Evolutionary conservation across 2,888 invertebrate genomes (phyloP).

Genomic region (Trilocha varians): DNA sequence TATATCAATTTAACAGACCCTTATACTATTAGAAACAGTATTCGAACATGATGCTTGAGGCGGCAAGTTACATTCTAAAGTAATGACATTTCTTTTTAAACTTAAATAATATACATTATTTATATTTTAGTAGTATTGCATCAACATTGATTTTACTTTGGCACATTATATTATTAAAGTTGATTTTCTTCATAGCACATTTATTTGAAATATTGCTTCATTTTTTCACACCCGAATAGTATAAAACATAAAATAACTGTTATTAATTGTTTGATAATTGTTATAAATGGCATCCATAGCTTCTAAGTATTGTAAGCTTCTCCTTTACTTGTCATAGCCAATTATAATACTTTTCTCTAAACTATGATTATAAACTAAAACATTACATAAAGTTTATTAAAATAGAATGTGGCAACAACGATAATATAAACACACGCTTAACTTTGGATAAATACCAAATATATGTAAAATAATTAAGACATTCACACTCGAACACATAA

Average conservation of each 20-base stretch:
- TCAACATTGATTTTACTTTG: constrained; percentile 48
- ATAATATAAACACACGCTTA: constrained; percentile 65
- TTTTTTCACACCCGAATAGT: neutral
- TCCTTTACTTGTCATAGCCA: constrained; percentile 37
- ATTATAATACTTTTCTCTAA: constrained; percentile 34
- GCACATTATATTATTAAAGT: constrained; percentile 26
- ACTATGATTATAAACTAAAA: constrained; percentile 35
- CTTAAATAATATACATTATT: constrained; percentile 21
- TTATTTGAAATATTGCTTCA: neutral
- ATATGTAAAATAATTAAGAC: constrained; percentile 57
- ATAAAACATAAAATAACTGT: neutral
- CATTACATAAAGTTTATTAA: constrained; percentile 51
- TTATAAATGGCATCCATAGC: constrained; percentile 10
- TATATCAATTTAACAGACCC: neutral
- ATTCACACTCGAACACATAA: constrained; percentile 68
- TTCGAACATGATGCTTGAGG: neutral
- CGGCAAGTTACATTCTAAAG: constrained; percentile 13
- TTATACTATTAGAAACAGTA: constrained; percentile 8
- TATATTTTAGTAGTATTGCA: constrained; percentile 40
- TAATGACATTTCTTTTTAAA: constrained; percentile 7
- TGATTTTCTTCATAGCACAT: neutral
- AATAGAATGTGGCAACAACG: constrained; percentile 65
- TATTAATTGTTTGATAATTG: neutral
- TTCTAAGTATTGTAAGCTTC: constrained; percentile 10
- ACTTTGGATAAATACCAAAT: constrained; percentile 66